Evolutionary conservation across 2,113 vertebrate genomes (phyloP), one percentile per base, ranked within the genome.

Genomic region (Bostrychus sinensis): DNA sequence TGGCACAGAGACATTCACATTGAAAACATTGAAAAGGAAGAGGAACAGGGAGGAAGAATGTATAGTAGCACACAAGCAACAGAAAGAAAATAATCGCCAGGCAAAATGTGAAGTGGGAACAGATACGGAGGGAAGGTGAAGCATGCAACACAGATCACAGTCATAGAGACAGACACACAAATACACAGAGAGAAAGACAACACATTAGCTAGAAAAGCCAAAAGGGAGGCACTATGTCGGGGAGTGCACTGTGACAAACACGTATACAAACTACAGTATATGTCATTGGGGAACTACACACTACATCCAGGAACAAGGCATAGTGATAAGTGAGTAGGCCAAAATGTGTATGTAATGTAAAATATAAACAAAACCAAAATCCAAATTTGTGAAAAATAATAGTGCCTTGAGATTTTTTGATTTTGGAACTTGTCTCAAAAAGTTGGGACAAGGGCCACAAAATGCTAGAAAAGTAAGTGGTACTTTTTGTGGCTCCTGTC

Each of bases 161-260:
- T 84, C 72, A 89, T 76, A 88, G 68, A 80, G 64, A 88, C 85
- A 81, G 72, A 88, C 74, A 63, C 57, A 87, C 75, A 83, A 42
- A 83, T 58, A 88, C 84, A 89, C 82, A 91, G 78, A 89, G 87
- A 90, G 88, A 90, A 88, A 90, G 85, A 89, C 89, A 89, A 80
- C 83, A 89, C 87, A 90, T 90, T 90, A 90, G 89, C 87, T 69
- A 72, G 77, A 82, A 51, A 80, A 85, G 84, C 88, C 78, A 78
- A 68, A 71, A 86, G 81, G 86, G 75, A 85, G 81, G 61, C 77
- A 84, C 77, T 85, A 67, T 68, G 80, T 84, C 36, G 66, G 83
- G 78, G 64, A 83, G 73, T 84, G 77, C 85, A 89, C 78, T 75
- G 72, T 83, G 79, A 89, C 71, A 86, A 58, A 89, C 76, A 89